Conservation (phyloP, 2,113 vertebrate species). For the Acrocephalus arundinaceus region DNA sequence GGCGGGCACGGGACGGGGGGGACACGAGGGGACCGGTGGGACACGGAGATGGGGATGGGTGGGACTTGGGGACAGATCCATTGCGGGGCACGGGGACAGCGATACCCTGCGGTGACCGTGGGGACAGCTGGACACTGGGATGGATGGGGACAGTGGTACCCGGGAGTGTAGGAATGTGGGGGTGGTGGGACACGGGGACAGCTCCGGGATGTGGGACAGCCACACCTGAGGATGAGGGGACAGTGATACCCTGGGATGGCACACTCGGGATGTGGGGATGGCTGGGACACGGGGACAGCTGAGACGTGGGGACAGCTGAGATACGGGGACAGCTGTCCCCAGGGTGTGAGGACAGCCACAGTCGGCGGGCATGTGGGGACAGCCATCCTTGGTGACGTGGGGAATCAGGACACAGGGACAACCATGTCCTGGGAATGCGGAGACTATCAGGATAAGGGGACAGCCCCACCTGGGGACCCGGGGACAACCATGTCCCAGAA, state of each 20-base stretch:
- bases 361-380: not conserved
- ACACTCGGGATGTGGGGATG: not conserved
- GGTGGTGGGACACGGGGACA: not conserved
- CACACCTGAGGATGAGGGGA: not conserved
- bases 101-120: not conserved
- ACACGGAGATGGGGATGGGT: not conserved
- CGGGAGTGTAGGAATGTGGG: not conserved
- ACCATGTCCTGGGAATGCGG: accelerated
- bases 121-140: not conserved
- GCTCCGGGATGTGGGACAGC: not conserved
- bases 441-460: too few species aligned
- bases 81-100: not conserved
- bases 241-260: not conserved
- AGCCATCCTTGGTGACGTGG: not conserved
- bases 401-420: not conserved
- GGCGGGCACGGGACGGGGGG: not conserved
- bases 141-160: not conserved
- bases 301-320: not conserved
- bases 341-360: not conserved
- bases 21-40: not conserved
- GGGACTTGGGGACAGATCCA: not conserved
- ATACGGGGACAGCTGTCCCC: not conserved
- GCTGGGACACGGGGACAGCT: not conserved
- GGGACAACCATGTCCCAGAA: accelerated
- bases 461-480: not conserved